Conservation (phyloP, 37 sponge, comb jelly and placozoan species). For the Cladorhizidae sp. region DNA sequence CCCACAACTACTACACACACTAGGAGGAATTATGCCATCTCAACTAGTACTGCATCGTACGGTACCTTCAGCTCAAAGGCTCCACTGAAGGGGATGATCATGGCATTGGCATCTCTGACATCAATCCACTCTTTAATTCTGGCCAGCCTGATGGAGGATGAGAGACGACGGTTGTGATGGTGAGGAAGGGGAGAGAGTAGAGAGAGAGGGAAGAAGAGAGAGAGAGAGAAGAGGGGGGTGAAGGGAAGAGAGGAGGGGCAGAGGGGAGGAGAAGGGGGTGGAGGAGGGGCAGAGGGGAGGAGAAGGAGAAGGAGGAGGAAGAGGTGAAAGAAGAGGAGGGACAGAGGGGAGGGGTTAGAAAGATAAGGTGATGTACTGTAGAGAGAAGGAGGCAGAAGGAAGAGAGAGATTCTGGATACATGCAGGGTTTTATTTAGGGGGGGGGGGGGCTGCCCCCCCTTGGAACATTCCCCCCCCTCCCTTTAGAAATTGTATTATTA, state of each 20-base stretch:
- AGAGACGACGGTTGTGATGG: background rate
- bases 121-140: constrained; percentile 96
- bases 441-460: too few species aligned
- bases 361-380: background rate
- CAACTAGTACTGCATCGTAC: too few species aligned
- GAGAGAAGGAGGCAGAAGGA: background rate
- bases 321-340: background rate
- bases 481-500: too few species aligned
- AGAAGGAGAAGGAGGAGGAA: too few species aligned
- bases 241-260: background rate
- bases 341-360: background rate
- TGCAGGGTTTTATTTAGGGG: too few species aligned
- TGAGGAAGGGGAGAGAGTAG: background rate
- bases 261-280: background rate
- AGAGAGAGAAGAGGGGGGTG: background rate
- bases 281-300: background rate
- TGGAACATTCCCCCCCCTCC: too few species aligned
- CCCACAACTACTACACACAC: too few species aligned
- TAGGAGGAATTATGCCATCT: too few species aligned
- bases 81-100: constrained; percentile 93
- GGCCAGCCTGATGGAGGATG: constrained; percentile 54
- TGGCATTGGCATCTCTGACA: constrained; percentile 77
- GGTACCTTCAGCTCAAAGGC: constrained; percentile 74
- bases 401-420: too few species aligned
- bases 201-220: background rate